Percentiles rank a stretch among this genome's conserved stretches.
Conservation (phyloP, 2,797 vertebrate genomes). For the Phrynocephalus vlangalii region DNA sequence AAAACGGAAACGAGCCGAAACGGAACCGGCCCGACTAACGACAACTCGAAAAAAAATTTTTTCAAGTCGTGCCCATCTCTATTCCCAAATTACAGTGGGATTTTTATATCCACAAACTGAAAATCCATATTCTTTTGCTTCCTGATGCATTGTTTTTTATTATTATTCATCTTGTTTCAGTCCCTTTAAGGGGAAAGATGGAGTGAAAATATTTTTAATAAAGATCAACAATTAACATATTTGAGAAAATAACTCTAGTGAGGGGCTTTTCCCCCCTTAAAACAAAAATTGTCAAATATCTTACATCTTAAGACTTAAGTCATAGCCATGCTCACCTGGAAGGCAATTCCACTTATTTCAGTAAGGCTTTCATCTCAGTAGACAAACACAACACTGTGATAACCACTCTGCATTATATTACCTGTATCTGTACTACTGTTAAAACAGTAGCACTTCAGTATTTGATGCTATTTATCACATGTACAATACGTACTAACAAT, state of each 20-base stretch:
- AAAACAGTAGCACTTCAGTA: background rate
- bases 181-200: no score
- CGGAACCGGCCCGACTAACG: no score
- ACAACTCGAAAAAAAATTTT: no score
- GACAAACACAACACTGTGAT: background rate
- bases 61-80: no score
- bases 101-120: background rate
- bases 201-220: no score
- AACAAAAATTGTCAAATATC: background rate
- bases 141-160: no score
- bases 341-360: background rate
- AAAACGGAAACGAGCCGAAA: no score
- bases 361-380: no score
- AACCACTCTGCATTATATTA: background rate
- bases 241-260: background rate
- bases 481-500: no score
- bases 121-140: background rate
- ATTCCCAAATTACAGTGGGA: conserved; percentile 8
- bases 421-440: background rate
- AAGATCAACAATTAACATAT: background rate
- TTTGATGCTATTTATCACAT: background rate
- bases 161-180: background rate
- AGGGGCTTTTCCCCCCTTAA: background rate
- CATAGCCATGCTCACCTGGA: background rate
- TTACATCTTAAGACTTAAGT: background rate